Percentiles rank a stretch among this genome's conserved stretches.
Evolutionary conservation across 2,888 invertebrate species (phyloP).

Genomic region (Chrysotoxum bicinctum): DNA sequence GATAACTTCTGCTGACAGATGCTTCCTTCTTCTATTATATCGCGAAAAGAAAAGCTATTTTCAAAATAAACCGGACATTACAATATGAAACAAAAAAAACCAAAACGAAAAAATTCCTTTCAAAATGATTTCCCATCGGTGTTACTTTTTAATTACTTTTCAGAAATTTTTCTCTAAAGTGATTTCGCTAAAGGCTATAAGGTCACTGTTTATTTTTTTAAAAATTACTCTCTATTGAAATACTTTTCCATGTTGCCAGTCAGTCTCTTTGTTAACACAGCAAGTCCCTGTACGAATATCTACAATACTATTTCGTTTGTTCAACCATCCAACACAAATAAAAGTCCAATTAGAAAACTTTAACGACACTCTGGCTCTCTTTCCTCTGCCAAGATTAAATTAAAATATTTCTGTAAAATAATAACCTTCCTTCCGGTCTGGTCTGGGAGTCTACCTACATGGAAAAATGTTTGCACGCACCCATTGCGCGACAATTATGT

Average conservation of each 20-base stretch:
- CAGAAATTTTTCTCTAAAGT: slow-evolving; percentile 14
- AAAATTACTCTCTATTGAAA: background rate
- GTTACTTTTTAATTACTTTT: slow-evolving; percentile 19
- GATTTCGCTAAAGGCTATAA: slow-evolving; percentile 10
- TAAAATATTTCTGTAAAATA: slow-evolving; percentile 42
- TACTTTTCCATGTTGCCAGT: background rate
- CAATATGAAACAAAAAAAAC: background rate
- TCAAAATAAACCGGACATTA: background rate
- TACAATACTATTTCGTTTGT: background rate
- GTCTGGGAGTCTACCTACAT: background rate
- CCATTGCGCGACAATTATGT: background rate
- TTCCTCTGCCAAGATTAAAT: slow-evolving; percentile 28
- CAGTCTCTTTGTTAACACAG: slow-evolving; percentile 5
- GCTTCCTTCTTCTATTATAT: background rate
- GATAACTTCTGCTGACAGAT: background rate
- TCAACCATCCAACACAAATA: slow-evolving; percentile 30
- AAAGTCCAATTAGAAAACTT: slow-evolving; percentile 43
- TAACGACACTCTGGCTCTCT: background rate
- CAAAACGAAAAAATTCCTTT: background rate
- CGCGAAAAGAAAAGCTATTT: background rate
- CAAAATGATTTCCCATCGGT: slow-evolving; percentile 16
- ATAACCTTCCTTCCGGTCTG: slow-evolving; percentile 4
- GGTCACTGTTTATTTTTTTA: background rate
- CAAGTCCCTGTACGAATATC: background rate
- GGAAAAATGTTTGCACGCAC: background rate